Percentiles rank a stretch among this genome's conserved stretches.
phyloP scores from a whole-genome alignment of 1,140 invertebrate species.

The Glossosoma conforme region DNA sequence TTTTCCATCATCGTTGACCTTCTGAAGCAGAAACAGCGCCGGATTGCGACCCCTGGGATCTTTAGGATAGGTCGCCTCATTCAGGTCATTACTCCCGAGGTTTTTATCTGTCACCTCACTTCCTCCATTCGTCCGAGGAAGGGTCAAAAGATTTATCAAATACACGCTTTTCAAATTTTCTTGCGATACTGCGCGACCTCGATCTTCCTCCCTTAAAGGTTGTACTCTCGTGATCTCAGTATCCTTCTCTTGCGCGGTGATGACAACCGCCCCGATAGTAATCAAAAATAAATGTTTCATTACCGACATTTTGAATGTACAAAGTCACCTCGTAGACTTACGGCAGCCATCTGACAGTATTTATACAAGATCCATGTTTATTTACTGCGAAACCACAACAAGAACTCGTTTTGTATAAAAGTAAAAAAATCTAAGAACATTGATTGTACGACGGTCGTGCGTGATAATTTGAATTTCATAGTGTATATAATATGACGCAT shows the following conservation, averaged over 20 bases:
- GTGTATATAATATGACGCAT: no score
- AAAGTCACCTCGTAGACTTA: no score
- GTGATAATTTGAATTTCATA: background rate
- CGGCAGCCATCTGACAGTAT: no score
- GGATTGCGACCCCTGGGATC: slow-evolving; percentile 13
- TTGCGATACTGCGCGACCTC: background rate
- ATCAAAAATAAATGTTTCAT: slow-evolving; percentile 4
- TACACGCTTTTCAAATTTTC: slow-evolving; percentile 22
- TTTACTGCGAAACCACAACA: background rate
- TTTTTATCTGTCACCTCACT: background rate
- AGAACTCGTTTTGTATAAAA: slow-evolving; percentile 9
- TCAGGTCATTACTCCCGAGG: slow-evolving; percentile 4
- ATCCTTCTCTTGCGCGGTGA: slow-evolving; percentile 4
- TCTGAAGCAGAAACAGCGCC: slow-evolving; percentile 25
- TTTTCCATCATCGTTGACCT: slow-evolving; percentile 17
- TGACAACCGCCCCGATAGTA: background rate
- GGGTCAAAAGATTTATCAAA: slow-evolving; percentile 15
- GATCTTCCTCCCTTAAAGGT: slow-evolving; percentile 16
- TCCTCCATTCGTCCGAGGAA: slow-evolving; percentile 4
- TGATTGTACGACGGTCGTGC: background rate
- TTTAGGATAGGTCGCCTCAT: background rate
- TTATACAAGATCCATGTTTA: slow-evolving; percentile 13
- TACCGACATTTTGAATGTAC: background rate
- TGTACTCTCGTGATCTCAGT: slow-evolving; percentile 23
- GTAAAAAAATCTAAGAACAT: slow-evolving; percentile 3